These are phyloP conservation scores for Camponotus vicinus DNA, from an alignment of 1,140 invertebrate species.

Conservation along the genomic window DNA sequence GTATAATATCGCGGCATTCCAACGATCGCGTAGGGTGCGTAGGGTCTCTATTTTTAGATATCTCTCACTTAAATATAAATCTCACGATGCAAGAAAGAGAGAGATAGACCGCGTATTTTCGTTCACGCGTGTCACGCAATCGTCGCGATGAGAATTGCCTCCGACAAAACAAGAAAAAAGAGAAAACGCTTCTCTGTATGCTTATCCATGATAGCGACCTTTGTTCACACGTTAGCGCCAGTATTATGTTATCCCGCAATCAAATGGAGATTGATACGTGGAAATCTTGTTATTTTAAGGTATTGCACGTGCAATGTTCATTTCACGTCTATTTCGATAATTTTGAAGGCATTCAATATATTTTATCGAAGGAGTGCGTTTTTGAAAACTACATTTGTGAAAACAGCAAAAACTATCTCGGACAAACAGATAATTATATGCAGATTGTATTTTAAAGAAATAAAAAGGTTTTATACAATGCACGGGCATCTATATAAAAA, in stretches of 20 bases:
- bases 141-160: not conserved
- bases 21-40: conserved; percentile 29
- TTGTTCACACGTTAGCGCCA: conserved; percentile 38
- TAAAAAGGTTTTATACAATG: not conserved
- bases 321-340: not conserved
- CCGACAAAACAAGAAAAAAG: conserved; percentile 28
- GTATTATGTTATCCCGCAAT: not conserved
- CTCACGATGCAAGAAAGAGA: not conserved
- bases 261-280: not conserved
- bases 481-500: not conserved
- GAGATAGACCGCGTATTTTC: conserved; percentile 7
- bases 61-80: conserved; percentile 71
- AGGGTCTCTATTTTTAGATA: conserved; percentile 74
- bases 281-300: not conserved
- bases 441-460: not conserved
- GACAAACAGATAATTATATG: not conserved
- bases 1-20: conserved; percentile 17
- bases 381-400: not conserved
- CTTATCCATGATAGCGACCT: conserved; percentile 33
- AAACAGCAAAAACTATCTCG: too few species aligned
- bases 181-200: not conserved
- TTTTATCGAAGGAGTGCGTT: not conserved
- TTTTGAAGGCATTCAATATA: not conserved
- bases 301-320: not conserved
- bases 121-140: conserved; percentile 12